Evolutionary conservation across 2,113 vertebrate genomes (phyloP), one percentile per base, ranked within the genome.

Genomic region (Embiotoca jacksoni): DNA sequence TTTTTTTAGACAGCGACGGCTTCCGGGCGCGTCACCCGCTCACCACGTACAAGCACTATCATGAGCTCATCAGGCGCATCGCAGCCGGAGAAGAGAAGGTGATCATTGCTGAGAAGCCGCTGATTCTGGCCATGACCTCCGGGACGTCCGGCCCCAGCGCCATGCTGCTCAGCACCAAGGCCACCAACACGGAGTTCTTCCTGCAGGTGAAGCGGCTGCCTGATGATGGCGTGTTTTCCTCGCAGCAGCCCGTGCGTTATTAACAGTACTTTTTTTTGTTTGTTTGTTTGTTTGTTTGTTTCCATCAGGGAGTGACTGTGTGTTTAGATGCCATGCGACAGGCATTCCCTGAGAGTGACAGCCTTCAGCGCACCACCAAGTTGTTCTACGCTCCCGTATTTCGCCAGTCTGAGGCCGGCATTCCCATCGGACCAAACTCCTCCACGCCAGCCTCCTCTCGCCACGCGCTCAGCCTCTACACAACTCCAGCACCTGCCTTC

Each of bases 261-360:
- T 61, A 37, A 62, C 6, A 23, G 4, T 68, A 49, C 14, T 23
- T 9, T 23, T 23, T 23, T 23, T 23, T 23, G 23, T 23, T 23
- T 23, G 23, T 23, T 23, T 23, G 23, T 23, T 23, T 23, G 23
- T 23, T 23, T 54, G 6, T 58, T 46, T 67, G 7, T 72, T 71
- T 79, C 6, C 46, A 32, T 0, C 85, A 98, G 97, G 97, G 95
- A 0, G 93, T 96, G 6, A 54, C 95, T 23, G 94, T 98, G 72
- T 95, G 95, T 83, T 88, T 96, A 79, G 92, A 95, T 6, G 86
- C 88, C 52, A 93, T 97, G 81, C 67, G 50, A 1, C 59, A 81
- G 37, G 64, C 90, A 2, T 95, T 95, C 73, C 96, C 97, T 0
- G 86, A 69, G 23, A 94, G 89, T 0, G 82, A 95, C 81, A 81